phyloP scores from a whole-genome alignment of 35 echinoderm and acorn worm species.

The Lytechinus pictus region DNA sequence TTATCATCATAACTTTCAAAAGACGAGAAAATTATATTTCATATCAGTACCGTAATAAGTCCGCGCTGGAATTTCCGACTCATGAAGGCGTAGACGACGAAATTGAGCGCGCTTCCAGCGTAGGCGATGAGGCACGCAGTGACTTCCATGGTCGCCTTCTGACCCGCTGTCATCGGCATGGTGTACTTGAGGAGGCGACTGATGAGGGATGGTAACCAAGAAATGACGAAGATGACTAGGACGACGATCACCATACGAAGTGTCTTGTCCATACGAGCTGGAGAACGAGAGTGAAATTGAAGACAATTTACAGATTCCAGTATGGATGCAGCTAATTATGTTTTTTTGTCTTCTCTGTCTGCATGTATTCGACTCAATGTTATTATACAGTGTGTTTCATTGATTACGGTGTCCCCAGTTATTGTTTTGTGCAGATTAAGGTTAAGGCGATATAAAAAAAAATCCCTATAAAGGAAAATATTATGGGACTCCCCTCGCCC shows the following conservation, averaged over 20 bases:
- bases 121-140: conserved; percentile 89
- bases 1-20: too few relatives aligned
- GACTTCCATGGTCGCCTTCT: conserved; percentile 72
- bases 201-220: conserved; percentile 88
- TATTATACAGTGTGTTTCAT: too few relatives aligned
- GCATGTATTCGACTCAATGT: too few relatives aligned
- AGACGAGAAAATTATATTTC: background rate
- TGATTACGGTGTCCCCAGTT: too few relatives aligned
- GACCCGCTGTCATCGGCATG: conserved; percentile 25
- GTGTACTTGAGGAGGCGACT: conserved; percentile 84
- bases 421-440: too few relatives aligned
- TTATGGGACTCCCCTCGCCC: too few relatives aligned
- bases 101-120: conserved; percentile 87
- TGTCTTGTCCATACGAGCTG: conserved; percentile 72
- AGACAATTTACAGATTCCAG: too few relatives aligned
- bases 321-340: too few relatives aligned
- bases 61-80: conserved; percentile 78
- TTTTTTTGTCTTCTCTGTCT: too few relatives aligned
- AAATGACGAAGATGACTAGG: conserved; percentile 78
- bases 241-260: conserved; percentile 93
- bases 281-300: background rate
- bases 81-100: conserved; percentile 94
- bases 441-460: too few relatives aligned
- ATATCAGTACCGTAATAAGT: conserved; percentile 58
- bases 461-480: too few relatives aligned